These are phyloP conservation scores for Epizoanthus rinbou DNA, from an alignment of 92 coral and sea anemone genomes.

Conservation along the genomic window DNA sequence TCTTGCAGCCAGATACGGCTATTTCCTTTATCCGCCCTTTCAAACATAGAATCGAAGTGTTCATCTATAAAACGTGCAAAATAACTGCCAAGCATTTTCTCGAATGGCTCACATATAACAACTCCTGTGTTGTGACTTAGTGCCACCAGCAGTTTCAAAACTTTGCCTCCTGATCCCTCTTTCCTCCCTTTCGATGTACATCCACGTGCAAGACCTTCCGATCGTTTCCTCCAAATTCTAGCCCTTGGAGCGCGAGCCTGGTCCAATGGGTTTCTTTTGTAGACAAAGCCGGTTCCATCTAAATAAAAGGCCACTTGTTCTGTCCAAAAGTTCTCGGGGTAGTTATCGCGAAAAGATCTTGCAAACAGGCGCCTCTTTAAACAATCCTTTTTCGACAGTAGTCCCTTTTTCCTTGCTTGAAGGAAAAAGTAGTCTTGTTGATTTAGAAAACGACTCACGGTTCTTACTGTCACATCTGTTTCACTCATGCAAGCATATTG, in stretches of 20 bases:
- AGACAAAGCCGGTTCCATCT: conserved; percentile 52
- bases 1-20: conserved; percentile 51
- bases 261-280: conserved; percentile 45
- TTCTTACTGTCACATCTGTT: conserved; percentile 12
- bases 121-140: conserved; percentile 54
- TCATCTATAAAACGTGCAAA: conserved; percentile 25
- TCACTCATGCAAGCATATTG: conserved; percentile 7
- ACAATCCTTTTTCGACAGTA: conserved; percentile 16
- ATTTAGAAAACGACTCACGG: conserved; percentile 42
- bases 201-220: conserved; percentile 44
- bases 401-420: conserved; percentile 50
- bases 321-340: conserved; percentile 39
- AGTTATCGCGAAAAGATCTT: neutral
- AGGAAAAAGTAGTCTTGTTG: conserved; percentile 23
- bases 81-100: conserved; percentile 42
- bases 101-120: conserved; percentile 41
- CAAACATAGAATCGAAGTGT: conserved; percentile 25
- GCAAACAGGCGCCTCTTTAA: conserved; percentile 25
- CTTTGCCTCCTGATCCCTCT: conserved; percentile 59
- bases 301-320: conserved; percentile 44
- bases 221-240: conserved; percentile 48
- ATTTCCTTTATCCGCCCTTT: conserved; percentile 39
- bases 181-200: conserved; percentile 65
- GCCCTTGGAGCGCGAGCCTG: conserved; percentile 58
- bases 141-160: conserved; percentile 38